These are phyloP conservation scores for Nemotelus pantherinus DNA, from an alignment of 2,888 invertebrate species.

Conservation along the genomic window DNA sequence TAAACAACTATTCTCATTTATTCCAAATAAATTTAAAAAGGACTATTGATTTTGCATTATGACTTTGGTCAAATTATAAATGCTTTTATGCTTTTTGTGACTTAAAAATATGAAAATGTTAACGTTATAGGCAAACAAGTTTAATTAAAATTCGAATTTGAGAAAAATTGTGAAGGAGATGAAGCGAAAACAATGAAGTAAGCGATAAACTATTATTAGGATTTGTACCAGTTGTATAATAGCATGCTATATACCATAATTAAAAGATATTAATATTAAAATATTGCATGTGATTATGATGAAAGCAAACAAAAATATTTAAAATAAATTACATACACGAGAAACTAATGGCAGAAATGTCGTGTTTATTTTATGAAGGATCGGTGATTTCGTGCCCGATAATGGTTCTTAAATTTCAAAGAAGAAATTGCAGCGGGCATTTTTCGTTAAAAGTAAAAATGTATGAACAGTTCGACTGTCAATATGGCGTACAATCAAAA, in stretches of 20 bases:
- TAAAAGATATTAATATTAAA: conserved; percentile 9
- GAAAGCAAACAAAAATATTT: conserved; percentile 24
- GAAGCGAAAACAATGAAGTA: conserved; percentile 2
- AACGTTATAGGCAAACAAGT: conserved; percentile 12
- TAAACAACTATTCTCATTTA: no score
- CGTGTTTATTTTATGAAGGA: background rate
- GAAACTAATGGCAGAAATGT: background rate
- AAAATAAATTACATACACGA: conserved; percentile 26
- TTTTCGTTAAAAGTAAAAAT: no score
- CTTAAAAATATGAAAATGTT: conserved; percentile 3
- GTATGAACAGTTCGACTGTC: no score
- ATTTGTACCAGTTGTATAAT: conserved; percentile 43
- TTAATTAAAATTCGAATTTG: background rate
- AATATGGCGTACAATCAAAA: no score
- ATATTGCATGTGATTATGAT: conserved; percentile 43
- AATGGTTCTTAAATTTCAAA: no score
- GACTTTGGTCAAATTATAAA: background rate
- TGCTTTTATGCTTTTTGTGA: conserved; percentile 35
- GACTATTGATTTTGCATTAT: background rate
- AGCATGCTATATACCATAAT: conserved; percentile 16
- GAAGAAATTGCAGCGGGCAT: no score
- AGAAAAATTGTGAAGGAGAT: background rate
- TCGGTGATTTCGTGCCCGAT: no score
- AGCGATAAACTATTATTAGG: conserved; percentile 34
- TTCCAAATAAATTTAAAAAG: background rate